Percentiles rank a stretch among this genome's conserved stretches.
Evolutionary conservation across 1,140 invertebrate species (phyloP).

Genomic region (Ruditapes philippinarum): DNA sequence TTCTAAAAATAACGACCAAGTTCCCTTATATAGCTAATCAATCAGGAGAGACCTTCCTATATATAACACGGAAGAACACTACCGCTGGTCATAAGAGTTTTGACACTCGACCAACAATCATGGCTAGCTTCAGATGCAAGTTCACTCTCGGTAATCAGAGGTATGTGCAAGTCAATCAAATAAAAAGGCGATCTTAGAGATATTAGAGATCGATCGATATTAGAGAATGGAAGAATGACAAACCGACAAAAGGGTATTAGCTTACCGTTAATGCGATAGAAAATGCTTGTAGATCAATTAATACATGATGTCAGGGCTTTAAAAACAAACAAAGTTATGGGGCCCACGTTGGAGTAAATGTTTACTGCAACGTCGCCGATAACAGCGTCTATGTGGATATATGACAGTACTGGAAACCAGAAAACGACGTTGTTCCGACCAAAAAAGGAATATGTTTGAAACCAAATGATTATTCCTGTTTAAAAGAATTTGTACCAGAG

Average conservation of each 20-base stretch:
- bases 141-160: no score
- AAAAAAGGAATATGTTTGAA: no score
- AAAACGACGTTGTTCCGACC: no score
- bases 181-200: neutral
- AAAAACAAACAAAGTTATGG: neutral
- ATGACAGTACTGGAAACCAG: neutral
- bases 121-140: no score
- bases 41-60: no score
- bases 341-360: neutral
- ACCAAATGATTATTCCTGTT: neutral
- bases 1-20: no score
- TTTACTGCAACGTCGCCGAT: neutral
- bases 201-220: neutral
- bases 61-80: no score
- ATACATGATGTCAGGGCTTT: neutral
- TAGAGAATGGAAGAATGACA: no score
- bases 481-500: slow-evolving; percentile 8
- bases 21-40: no score
- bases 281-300: neutral
- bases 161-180: no score
- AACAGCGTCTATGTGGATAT: neutral
- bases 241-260: slow-evolving; percentile 31
- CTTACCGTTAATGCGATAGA: neutral
- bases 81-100: no score
- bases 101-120: no score